Conservation (phyloP, 2,888 invertebrate species). For the Macropis europaea region DNA sequence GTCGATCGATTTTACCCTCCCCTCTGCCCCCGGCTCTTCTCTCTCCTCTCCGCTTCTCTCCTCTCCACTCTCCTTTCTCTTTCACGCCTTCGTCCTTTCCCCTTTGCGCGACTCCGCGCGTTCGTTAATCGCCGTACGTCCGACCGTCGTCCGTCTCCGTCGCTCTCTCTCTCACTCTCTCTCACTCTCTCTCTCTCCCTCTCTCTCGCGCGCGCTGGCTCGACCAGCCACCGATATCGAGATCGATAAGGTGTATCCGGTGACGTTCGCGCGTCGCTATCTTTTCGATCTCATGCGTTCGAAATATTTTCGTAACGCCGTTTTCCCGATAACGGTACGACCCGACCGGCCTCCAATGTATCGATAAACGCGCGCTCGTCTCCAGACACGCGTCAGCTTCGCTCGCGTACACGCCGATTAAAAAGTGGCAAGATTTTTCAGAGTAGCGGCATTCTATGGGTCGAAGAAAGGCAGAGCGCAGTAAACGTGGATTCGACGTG, state of each 20-base stretch:
- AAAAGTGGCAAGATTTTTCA: no score
- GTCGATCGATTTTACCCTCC: conserved; percentile 70
- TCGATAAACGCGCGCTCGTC: conserved; percentile 19
- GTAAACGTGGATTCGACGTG: no score
- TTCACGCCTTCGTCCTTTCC: conserved; percentile 47
- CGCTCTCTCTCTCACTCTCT: conserved; percentile 11
- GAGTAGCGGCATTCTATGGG: no score
- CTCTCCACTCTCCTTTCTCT: conserved; percentile 41
- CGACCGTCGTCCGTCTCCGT: conserved; percentile 32
- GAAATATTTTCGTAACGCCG: conserved; percentile 50
- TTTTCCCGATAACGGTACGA: conserved; percentile 44
- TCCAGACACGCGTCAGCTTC: no score
- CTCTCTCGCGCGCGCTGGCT: neutral
- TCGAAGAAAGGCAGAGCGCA: no score
- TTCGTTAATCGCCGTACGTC: conserved; percentile 63
- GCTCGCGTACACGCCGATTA: no score
- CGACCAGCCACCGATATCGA: conserved; percentile 48
- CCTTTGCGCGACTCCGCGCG: conserved; percentile 49
- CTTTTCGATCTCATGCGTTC: conserved; percentile 45
- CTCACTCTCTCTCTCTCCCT: neutral
- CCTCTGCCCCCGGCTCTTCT: conserved; percentile 22
- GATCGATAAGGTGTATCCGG: conserved; percentile 57
- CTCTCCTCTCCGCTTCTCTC: neutral
- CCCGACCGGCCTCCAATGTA: conserved; percentile 8
- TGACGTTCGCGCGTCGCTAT: conserved; percentile 42